These are phyloP conservation scores for Micronisus gabar DNA, from an alignment of 2,113 vertebrate genomes.

Conservation along the genomic window DNA sequence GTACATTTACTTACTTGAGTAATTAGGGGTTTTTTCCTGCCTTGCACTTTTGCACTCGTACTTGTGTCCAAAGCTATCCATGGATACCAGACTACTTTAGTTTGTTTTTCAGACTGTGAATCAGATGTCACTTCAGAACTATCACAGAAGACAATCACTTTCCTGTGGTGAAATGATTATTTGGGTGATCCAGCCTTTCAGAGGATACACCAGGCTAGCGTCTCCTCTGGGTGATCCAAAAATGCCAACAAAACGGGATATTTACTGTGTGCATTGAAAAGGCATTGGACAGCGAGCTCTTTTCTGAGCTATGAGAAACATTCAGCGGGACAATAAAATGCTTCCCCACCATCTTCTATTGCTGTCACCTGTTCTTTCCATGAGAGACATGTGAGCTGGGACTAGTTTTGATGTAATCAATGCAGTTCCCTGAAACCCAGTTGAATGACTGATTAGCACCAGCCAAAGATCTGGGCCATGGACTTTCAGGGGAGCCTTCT, in stretches of 20 bases:
- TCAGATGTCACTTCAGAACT: not conserved
- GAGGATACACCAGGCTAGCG: not conserved
- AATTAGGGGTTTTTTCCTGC: not conserved
- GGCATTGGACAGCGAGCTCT: fast-evolving
- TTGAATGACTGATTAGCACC: conserved; percentile 20
- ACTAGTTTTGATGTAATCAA: not conserved
- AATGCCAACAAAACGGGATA: not conserved
- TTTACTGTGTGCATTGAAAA: not conserved
- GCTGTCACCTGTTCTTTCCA: not conserved
- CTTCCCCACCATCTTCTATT: not conserved
- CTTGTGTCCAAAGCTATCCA: not conserved
- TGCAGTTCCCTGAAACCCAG: not conserved
- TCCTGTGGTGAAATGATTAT: not conserved
- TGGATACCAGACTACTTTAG: not conserved
- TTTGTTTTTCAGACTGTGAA: not conserved
- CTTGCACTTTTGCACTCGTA: fast-evolving
- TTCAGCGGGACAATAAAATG: not conserved
- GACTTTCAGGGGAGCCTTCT: conserved; percentile 38
- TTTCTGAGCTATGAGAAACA: not conserved
- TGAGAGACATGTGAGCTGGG: not conserved
- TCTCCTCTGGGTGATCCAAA: not conserved
- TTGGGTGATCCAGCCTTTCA: not conserved
- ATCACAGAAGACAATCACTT: not conserved
- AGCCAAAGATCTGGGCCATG: not conserved
- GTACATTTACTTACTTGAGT: not conserved